Conservation (phyloP, 2,888 invertebrate species). For the Euplexia lucipara region DNA sequence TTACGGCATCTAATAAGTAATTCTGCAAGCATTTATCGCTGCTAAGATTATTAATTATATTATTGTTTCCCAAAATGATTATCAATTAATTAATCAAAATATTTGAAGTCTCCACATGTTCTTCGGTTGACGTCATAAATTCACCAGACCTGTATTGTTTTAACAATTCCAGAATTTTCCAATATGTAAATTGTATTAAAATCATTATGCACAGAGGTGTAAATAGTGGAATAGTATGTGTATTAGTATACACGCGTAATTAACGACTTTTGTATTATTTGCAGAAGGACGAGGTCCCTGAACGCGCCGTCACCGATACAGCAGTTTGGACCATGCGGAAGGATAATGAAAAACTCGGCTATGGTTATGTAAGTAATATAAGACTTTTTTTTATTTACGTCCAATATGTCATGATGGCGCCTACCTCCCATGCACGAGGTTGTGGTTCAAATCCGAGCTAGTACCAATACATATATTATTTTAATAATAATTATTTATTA, state of each 20-base stretch:
- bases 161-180: conserved; percentile 19
- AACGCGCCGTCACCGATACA: conserved; percentile 99
- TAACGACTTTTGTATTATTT: conserved; percentile 73
- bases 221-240: background rate
- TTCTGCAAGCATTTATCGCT: background rate
- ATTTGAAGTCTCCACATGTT: background rate
- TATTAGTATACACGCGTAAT: conserved; percentile 7
- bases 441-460: too few species aligned
- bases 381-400: too few species aligned
- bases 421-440: too few species aligned
- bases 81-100: background rate
- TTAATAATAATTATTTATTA: too few species aligned
- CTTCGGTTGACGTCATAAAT: background rate
- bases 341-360: conserved; percentile 98
- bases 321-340: conserved; percentile 99
- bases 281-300: conserved; percentile 97
- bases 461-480: too few species aligned
- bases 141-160: background rate
- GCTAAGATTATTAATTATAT: background rate
- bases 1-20: background rate
- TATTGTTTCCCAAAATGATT: background rate
- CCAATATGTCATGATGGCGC: too few species aligned
- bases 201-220: conserved; percentile 7
- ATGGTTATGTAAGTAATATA: conserved; percentile 97
- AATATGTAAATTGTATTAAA: conserved; percentile 21